phyloP scores from a whole-genome alignment of 2,888 invertebrate genomes.

The Lasioglossum oenotherae region DNA sequence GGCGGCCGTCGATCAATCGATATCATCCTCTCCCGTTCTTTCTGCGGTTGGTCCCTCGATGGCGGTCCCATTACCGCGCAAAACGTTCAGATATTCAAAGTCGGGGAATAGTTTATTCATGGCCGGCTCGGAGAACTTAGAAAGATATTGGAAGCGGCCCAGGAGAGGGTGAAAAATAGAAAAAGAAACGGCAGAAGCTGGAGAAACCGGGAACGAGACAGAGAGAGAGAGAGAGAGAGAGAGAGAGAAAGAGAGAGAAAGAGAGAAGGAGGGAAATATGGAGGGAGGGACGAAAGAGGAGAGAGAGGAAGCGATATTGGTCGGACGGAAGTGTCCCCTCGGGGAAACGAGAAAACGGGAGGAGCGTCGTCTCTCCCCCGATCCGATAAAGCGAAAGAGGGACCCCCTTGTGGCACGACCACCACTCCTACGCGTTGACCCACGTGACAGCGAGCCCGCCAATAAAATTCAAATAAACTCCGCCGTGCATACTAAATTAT shows the following conservation, averaged over 20 bases:
- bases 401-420: conserved; percentile 74
- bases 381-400: conserved; percentile 82
- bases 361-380: conserved; percentile 77
- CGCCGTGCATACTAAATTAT: conserved; percentile 84
- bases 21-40: conserved; percentile 67
- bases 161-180: conserved; percentile 70
- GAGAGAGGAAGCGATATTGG: conserved; percentile 79
- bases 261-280: conserved; percentile 48
- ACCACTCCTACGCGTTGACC: conserved; percentile 70
- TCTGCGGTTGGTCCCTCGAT: conserved; percentile 76
- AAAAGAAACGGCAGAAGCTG: conserved; percentile 60
- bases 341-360: conserved; percentile 82
- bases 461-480: conserved; percentile 85
- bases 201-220: conserved; percentile 48
- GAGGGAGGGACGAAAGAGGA: conserved; percentile 56
- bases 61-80: conserved; percentile 77
- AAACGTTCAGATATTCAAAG: conserved; percentile 84
- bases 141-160: conserved; percentile 84
- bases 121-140: conserved; percentile 82
- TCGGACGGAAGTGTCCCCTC: conserved; percentile 84
- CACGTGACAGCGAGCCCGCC: conserved; percentile 80
- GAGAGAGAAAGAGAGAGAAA: conserved; percentile 15
- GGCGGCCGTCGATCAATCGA: conserved; percentile 70
- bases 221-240: conserved; percentile 37
- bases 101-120: conserved; percentile 84